Conservation (phyloP, 2,113 vertebrate genomes). For the Salvelinus namaycush region DNA sequence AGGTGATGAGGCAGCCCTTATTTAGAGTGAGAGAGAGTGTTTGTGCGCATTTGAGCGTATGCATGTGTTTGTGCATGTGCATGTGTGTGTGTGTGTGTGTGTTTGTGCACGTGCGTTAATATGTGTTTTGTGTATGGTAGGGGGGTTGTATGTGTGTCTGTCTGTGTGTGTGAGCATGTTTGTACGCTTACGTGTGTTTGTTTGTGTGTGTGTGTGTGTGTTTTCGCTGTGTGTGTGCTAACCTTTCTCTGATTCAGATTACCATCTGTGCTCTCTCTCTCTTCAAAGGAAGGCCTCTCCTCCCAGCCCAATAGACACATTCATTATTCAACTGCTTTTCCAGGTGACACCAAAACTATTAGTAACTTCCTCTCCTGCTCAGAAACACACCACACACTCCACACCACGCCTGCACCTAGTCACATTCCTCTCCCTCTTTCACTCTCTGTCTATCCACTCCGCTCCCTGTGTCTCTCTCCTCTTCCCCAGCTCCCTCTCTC, state of each 20-base stretch:
- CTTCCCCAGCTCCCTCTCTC: not conserved
- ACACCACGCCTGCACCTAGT: not conserved
- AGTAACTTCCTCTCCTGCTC: constrained; percentile 53
- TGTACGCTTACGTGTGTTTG: too few species aligned
- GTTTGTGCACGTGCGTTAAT: constrained; percentile 4
- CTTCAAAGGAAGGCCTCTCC: constrained; percentile 66
- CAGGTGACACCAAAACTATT: constrained; percentile 62
- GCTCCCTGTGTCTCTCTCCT: constrained; percentile 30
- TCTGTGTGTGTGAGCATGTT: too few species aligned
- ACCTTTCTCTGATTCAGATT: constrained; percentile 59
- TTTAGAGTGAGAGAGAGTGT: constrained; percentile 35
- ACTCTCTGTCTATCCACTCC: constrained; percentile 11
- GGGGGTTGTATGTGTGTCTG: too few species aligned
- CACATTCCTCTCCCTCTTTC: constrained; percentile 14
- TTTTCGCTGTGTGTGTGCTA: not conserved
- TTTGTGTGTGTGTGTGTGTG: too few species aligned
- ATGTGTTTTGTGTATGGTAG: not conserved
- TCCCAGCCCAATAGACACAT: constrained; percentile 58
- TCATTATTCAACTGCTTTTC: constrained; percentile 69
- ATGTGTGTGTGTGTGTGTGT: not conserved
- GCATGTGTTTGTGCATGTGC: constrained; percentile 2
- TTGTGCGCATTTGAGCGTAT: constrained; percentile 6
- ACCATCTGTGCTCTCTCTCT: constrained; percentile 70
- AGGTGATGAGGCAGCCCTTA: constrained; percentile 66
- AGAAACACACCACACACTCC: not conserved